Evolutionary conservation across 2,113 vertebrate genomes (phyloP).

Genomic region (Uria aalge): DNA sequence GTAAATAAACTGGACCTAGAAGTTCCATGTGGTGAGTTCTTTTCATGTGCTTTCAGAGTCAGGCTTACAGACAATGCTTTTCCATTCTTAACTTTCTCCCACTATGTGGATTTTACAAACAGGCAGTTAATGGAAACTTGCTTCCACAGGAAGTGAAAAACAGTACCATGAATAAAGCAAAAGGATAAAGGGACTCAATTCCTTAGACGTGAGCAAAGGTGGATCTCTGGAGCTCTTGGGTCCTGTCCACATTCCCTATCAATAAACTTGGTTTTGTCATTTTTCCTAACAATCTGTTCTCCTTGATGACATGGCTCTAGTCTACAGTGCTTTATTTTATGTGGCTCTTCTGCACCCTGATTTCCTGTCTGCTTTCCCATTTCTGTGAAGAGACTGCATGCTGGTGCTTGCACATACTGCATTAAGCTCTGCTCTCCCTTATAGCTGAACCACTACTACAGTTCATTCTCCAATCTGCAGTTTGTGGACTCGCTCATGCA

Average conservation of each 20-base stretch:
- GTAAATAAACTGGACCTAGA: neutral
- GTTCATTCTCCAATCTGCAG: neutral
- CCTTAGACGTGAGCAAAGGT: neutral
- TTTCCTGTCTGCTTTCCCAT: neutral
- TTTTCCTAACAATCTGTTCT: neutral
- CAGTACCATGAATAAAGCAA: neutral
- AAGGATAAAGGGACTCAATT: neutral
- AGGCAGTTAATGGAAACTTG: neutral
- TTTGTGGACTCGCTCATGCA: neutral
- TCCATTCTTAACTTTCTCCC: neutral
- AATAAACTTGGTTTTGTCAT: neutral
- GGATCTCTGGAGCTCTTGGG: neutral
- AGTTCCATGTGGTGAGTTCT: neutral
- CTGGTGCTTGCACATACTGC: neutral
- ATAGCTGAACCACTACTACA: neutral
- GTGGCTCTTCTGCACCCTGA: neutral
- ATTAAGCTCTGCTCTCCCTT: neutral
- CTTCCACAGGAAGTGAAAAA: neutral
- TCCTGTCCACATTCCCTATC: neutral
- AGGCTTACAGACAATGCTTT: neutral
- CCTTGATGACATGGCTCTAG: neutral
- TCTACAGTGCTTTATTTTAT: neutral
- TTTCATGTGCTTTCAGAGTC: neutral
- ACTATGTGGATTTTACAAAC: neutral
- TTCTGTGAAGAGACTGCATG: neutral